A percentile compares a stretch with the other conserved stretches of the same genome.
phyloP scores from a whole-genome alignment of 2,888 invertebrate genomes.

The Thera britannica region DNA sequence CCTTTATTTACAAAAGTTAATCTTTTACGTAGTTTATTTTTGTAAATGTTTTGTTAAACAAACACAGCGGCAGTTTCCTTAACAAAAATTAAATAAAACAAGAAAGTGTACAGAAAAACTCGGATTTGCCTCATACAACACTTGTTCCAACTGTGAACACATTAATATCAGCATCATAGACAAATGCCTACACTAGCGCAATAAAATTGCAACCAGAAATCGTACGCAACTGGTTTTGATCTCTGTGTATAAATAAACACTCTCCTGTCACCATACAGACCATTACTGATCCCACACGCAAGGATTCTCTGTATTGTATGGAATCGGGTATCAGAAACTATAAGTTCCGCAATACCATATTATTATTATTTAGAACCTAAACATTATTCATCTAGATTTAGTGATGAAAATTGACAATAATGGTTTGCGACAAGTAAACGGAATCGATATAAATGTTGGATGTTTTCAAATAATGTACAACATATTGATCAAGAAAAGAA shows the following conservation, averaged over 20 bases:
- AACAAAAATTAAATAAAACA: slow-evolving; percentile 38
- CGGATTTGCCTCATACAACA: slow-evolving; percentile 32
- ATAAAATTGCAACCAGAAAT: not conserved
- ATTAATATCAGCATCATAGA: slow-evolving; percentile 56
- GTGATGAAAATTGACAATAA: too few species aligned
- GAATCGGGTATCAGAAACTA: too few species aligned
- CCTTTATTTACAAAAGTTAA: not conserved
- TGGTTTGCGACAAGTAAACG: too few species aligned
- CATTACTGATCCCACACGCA: too few species aligned
- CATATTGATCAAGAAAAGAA: too few species aligned
- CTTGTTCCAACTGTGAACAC: slow-evolving; percentile 51
- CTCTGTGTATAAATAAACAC: not conserved
- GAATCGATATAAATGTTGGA: too few species aligned
- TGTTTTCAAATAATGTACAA: too few species aligned
- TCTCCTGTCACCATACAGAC: not conserved
- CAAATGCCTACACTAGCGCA: not conserved
- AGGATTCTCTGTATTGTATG: too few species aligned
- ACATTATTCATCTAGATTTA: too few species aligned
- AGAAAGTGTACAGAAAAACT: slow-evolving; percentile 30
- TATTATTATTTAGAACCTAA: too few species aligned
- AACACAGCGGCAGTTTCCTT: slow-evolving; percentile 26
- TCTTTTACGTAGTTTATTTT: slow-evolving; percentile 15
- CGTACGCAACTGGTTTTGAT: too few species aligned
- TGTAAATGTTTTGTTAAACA: slow-evolving; percentile 9
- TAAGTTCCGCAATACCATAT: too few species aligned